Evolutionary conservation across 92 coral and sea anemone species (phyloP).

Genomic region (Paragorgia papillata): DNA sequence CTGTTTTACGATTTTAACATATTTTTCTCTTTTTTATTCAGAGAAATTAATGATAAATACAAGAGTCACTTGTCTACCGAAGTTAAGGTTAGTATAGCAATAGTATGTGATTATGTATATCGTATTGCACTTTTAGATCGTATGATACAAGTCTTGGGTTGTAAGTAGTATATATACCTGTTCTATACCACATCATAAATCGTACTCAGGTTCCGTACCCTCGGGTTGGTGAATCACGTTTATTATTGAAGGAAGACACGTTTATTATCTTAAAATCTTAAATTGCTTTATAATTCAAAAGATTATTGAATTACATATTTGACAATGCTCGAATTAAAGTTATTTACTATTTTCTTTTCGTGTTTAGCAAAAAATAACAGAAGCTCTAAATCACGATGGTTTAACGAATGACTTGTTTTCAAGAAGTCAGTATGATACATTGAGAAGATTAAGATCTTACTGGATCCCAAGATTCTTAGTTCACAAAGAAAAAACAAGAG

Average conservation of each 20-base stretch:
- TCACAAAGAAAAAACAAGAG: slow-evolving; percentile 82
- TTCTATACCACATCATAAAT: no score
- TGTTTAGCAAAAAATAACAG: slow-evolving; percentile 84
- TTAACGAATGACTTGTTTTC: slow-evolving; percentile 93
- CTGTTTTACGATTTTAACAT: not conserved
- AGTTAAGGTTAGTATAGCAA: slow-evolving; percentile 65
- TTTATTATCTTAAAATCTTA: no score
- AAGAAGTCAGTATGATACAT: slow-evolving; percentile 88
- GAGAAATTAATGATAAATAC: slow-evolving; percentile 92
- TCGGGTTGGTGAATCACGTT: no score
- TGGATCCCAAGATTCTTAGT: slow-evolving; percentile 97
- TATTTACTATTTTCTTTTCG: no score
- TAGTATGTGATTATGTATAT: not conserved
- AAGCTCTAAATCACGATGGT: slow-evolving; percentile 76
- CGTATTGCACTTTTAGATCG: no score
- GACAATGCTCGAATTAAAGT: no score
- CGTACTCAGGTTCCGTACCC: no score
- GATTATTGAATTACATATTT: no score
- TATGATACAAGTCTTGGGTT: no score
- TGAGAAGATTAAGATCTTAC: slow-evolving; percentile 89
- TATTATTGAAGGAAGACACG: no score
- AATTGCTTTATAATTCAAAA: no score
- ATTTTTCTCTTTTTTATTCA: slow-evolving; percentile 20
- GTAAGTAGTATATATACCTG: no score
- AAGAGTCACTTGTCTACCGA: slow-evolving; percentile 82